A percentile compares a stretch with the other conserved stretches of the same genome.
phyloP scores from a whole-genome alignment of 2,888 invertebrate genomes.

The Idaea biselata region DNA sequence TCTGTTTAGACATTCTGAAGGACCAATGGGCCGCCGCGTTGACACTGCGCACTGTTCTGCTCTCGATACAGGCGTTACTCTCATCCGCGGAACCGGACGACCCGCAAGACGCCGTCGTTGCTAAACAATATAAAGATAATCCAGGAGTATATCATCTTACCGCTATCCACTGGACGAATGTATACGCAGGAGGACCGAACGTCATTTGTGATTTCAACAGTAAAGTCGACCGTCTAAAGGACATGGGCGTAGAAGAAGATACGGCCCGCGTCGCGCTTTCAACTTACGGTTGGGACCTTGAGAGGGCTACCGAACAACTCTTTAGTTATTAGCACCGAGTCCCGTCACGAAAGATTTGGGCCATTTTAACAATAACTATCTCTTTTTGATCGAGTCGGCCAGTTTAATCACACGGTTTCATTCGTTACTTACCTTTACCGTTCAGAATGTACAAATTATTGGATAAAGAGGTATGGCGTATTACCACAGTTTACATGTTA shows the following conservation, averaged over 20 bases:
- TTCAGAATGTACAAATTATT: no score
- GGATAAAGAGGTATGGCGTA: no score
- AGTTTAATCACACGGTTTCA: not conserved
- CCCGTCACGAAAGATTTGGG: not conserved
- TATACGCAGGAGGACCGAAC: constrained; percentile 91
- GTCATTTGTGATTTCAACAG: constrained; percentile 86
- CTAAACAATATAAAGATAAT: constrained; percentile 96
- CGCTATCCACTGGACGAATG: constrained; percentile 97
- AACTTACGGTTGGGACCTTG: constrained; percentile 95
- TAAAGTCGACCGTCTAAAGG: constrained; percentile 92
- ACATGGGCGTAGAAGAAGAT: constrained; percentile 97
- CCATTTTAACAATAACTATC: not conserved
- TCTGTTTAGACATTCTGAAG: constrained; percentile 99
- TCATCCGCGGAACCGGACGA: constrained; percentile 96
- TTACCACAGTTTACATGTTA: no score
- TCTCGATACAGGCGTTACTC: constrained; percentile 96
- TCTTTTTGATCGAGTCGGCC: not conserved
- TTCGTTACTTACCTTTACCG: not conserved
- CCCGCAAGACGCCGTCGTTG: constrained; percentile 98
- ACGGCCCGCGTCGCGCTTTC: constrained; percentile 94
- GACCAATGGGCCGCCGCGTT: constrained; percentile 99
- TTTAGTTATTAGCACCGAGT: constrained; percentile 51
- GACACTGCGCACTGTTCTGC: constrained; percentile 96
- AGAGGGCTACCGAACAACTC: constrained; percentile 90
- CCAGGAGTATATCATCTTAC: constrained; percentile 92